Base-by-base conservation (phyloP, 2,888 invertebrate species). In the Mamestra brassicae region DNA sequence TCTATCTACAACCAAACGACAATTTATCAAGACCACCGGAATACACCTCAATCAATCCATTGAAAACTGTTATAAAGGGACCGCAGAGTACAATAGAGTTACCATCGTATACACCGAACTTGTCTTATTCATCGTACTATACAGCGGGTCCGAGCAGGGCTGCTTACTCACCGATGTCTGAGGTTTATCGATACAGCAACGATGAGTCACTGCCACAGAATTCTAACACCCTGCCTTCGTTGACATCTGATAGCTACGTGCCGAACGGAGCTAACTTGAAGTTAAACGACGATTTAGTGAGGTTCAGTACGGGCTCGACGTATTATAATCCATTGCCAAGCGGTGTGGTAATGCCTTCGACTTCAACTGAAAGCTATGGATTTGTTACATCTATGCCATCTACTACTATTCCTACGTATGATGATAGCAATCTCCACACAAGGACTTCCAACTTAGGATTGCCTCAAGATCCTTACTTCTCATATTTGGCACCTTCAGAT, bases 121-220 rank as follows among this genome's bases (percentile, higher is more conserved):
- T 96, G 80, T 93, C 95, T 80, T 95, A 94, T 89, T 93, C 95
- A 57, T 93, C 96, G 65, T 96, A 95, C 90, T 96, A 96, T 76
- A 87, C 92, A 34, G 88, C 93, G 72, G 91, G 92, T 7, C 84
- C 94, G 50, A 93, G 87, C 82, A 93, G 94, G 80, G 87, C 93
- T 74, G 89, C 92, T 94, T 96, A 96, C 95, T 95, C 96, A 94
- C 93, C 95, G 60, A 92, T 95, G 90, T 81, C 95, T 57, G 96
- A 96, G 80, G 93, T 93, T 94, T 95, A 95, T 95, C 95, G 96
- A 83, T 95, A 94, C 88, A 84, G 88, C 66, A 93, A 88, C 90
- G 96, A 96, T 95, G 96, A 96, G 85, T 95, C 95, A 96, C 84
- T 95, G 89, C 92, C 93, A 78, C 90, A 91, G 80, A 95, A 93